A percentile compares a stretch with the other conserved stretches of the same genome.
Conservation (phyloP, 2,797 vertebrate species). For the Urocyon cinereoargenteus region DNA sequence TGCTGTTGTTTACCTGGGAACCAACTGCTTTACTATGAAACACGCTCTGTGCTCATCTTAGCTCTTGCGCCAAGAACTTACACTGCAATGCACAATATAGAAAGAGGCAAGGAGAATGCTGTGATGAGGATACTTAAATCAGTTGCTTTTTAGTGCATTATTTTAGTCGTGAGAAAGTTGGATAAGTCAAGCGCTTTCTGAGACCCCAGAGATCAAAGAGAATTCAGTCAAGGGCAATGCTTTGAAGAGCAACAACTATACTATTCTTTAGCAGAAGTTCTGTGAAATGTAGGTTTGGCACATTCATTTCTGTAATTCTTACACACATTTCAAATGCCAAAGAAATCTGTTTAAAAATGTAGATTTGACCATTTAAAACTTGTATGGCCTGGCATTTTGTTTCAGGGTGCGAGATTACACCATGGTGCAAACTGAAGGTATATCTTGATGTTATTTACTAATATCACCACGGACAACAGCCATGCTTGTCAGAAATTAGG, state of each 20-base stretch:
- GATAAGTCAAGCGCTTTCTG: slow-evolving; percentile 30
- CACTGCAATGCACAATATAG: no score
- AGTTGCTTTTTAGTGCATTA: neutral
- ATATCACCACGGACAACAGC: neutral
- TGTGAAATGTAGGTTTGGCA: slow-evolving; percentile 13
- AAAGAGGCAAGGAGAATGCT: neutral
- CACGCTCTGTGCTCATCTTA: neutral
- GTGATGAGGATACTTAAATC: neutral
- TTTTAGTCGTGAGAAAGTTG: neutral
- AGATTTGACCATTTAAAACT: neutral
- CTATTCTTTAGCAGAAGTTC: slow-evolving; percentile 41
- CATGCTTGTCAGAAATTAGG: neutral
- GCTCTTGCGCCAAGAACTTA: neutral
- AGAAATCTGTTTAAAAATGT: neutral
- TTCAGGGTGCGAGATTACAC: neutral
- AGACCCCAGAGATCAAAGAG: slow-evolving; percentile 66
- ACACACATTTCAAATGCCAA: neutral
- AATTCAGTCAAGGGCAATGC: neutral
- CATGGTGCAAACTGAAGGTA: neutral
- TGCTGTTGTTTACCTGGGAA: slow-evolving; percentile 13
- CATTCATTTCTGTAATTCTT: neutral
- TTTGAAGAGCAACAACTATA: slow-evolving; percentile 28
- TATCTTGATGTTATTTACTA: neutral
- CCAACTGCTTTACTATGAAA: neutral
- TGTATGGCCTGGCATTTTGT: neutral